These are phyloP conservation scores for Misgurnus anguillicaudatus DNA, from an alignment of 2,113 vertebrate species.

Conservation along the genomic window DNA sequence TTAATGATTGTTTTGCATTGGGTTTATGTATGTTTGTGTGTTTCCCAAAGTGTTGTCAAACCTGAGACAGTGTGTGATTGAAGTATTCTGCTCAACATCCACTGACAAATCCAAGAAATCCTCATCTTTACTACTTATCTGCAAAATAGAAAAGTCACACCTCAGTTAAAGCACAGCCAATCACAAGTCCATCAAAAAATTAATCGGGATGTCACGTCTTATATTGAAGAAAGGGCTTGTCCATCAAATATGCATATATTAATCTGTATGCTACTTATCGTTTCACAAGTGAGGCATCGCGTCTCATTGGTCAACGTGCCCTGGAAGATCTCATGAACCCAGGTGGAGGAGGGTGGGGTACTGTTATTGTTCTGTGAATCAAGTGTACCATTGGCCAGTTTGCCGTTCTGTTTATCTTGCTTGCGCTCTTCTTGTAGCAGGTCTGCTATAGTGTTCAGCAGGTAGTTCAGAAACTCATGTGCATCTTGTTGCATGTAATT, in stretches of 20 bases:
- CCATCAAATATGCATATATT: not conserved
- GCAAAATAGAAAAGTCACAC: constrained; percentile 42
- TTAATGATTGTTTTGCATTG: too few relatives aligned
- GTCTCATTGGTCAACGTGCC: constrained; percentile 98
- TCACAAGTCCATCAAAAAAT: not conserved
- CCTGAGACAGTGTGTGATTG: constrained; percentile 98
- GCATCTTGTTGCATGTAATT: constrained; percentile 99
- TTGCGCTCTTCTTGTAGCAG: constrained; percentile 97
- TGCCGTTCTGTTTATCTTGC: constrained; percentile 95
- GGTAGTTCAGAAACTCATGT: constrained; percentile 97
- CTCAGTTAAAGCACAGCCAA: constrained; percentile 14
- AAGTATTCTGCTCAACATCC: constrained; percentile 98
- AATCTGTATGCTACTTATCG: constrained; percentile 71
- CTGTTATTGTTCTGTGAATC: constrained; percentile 87
- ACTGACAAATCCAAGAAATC: constrained; percentile 98
- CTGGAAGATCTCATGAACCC: constrained; percentile 99
- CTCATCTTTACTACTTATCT: constrained; percentile 99
- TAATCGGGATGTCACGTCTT: not conserved
- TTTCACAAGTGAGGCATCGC: constrained; percentile 98
- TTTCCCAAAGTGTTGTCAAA: constrained; percentile 58
- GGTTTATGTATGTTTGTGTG: not conserved
- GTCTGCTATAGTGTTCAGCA: constrained; percentile 96
- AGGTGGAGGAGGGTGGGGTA: constrained; percentile 84
- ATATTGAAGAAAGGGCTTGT: not conserved
- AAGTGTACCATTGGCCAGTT: constrained; percentile 88